Conservation (phyloP, 2,797 vertebrate genomes). For the Rhodeus uyekii region DNA sequence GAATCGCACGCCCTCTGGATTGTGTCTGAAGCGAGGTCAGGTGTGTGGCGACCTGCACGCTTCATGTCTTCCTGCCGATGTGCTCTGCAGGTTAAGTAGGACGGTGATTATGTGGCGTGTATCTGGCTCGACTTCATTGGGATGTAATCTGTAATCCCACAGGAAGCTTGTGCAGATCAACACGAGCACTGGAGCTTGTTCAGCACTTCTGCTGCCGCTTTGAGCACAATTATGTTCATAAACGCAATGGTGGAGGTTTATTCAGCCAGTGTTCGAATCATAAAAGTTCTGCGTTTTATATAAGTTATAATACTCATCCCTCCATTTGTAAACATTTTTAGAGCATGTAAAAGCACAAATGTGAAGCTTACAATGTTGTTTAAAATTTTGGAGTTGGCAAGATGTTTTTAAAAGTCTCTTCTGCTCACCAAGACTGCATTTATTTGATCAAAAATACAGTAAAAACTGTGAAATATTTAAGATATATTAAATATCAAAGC, state of each 20-base stretch:
- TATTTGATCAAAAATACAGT: too few species aligned
- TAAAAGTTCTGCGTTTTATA: background rate
- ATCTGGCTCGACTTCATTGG: background rate
- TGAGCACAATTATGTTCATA: background rate
- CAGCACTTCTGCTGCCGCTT: background rate
- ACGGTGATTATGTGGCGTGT: conserved; percentile 2
- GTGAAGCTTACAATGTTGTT: background rate
- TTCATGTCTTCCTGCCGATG: conserved; percentile 14
- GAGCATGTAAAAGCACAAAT: background rate
- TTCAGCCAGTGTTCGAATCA: background rate
- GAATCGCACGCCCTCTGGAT: background rate
- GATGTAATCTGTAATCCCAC: conserved; percentile 23
- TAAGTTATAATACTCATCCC: background rate
- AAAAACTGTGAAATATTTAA: too few species aligned
- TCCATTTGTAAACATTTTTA: background rate
- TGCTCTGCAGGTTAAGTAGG: background rate
- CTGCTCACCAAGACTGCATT: too few species aligned
- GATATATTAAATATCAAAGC: too few species aligned
- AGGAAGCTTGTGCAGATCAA: background rate
- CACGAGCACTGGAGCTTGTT: background rate
- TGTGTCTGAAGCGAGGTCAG: conserved; percentile 16
- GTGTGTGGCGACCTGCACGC: background rate
- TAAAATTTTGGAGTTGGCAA: too few species aligned
- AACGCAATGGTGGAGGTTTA: background rate
- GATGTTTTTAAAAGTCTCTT: too few species aligned